phyloP scores from a whole-genome alignment of 2,113 vertebrate species.

The Hystrix brachyura region DNA sequence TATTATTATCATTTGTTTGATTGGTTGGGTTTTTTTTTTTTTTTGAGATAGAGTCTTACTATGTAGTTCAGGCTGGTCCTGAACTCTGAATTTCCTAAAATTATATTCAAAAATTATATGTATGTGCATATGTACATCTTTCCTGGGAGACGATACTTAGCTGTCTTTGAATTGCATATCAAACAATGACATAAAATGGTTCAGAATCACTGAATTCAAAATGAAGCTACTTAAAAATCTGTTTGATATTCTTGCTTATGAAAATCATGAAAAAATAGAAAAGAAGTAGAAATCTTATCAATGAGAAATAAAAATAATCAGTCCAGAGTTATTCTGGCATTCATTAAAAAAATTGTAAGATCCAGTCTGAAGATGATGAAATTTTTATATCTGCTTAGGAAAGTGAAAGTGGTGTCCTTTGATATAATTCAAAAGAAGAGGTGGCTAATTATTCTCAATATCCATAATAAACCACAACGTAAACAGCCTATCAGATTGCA shows the following conservation, averaged over 20 bases:
- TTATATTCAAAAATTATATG: background rate
- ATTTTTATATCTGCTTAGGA: constrained; percentile 53
- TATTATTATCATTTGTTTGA: too few species aligned
- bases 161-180: background rate
- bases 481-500: background rate
- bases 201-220: constrained; percentile 46
- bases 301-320: constrained; percentile 26
- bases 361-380: background rate
- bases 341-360: constrained; percentile 52
- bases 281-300: background rate
- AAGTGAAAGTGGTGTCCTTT: background rate
- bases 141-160: background rate
- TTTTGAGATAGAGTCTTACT: too few species aligned
- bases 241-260: constrained; percentile 5
- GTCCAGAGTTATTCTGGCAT: background rate
- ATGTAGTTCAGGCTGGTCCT: too few species aligned
- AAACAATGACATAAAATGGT: background rate
- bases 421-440: background rate
- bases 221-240: background rate
- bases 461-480: background rate
- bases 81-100: background rate
- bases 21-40: too few species aligned
- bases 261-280: constrained; percentile 26
- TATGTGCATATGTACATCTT: background rate
- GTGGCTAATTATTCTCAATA: background rate